Evolutionary conservation across 2,888 invertebrate genomes (phyloP).

Genomic region (Zygothrica quintamaculata): DNA sequence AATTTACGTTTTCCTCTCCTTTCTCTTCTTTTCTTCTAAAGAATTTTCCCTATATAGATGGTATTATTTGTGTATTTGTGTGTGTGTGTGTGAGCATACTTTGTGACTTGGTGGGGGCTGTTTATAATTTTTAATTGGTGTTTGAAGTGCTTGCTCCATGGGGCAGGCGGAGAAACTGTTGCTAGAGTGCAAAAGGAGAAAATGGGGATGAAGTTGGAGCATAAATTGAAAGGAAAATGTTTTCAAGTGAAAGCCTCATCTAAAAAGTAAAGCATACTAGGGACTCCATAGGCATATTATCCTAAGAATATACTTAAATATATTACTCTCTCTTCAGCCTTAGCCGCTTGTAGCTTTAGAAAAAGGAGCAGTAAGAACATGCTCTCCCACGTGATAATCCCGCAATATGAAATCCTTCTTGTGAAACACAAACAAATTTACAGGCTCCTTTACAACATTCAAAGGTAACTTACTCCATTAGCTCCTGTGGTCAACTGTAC

Average conservation of each 20-base stretch:
- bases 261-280: neutral
- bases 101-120: constrained; percentile 39
- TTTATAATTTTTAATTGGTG: constrained; percentile 78
- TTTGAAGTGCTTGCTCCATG: constrained; percentile 63
- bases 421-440: too few species aligned
- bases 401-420: too few species aligned
- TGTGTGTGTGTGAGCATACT: constrained; percentile 7
- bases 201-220: neutral
- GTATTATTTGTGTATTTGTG: constrained; percentile 47
- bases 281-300: neutral
- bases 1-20: constrained; percentile 38
- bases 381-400: too few species aligned
- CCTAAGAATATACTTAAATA: constrained; percentile 1
- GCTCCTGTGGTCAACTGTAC: too few species aligned
- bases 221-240: constrained; percentile 10
- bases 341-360: too few species aligned
- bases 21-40: neutral
- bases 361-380: too few species aligned
- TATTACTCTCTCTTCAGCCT: too few species aligned
- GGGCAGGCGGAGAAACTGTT: constrained; percentile 38
- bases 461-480: too few species aligned
- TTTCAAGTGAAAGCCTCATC: constrained; percentile 9
- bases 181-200: constrained; percentile 18
- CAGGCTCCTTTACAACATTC: too few species aligned
- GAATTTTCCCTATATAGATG: constrained; percentile 51